Base-by-base conservation (phyloP, 2,888 invertebrate genomes). In the Teinopalpus imperialis region DNA sequence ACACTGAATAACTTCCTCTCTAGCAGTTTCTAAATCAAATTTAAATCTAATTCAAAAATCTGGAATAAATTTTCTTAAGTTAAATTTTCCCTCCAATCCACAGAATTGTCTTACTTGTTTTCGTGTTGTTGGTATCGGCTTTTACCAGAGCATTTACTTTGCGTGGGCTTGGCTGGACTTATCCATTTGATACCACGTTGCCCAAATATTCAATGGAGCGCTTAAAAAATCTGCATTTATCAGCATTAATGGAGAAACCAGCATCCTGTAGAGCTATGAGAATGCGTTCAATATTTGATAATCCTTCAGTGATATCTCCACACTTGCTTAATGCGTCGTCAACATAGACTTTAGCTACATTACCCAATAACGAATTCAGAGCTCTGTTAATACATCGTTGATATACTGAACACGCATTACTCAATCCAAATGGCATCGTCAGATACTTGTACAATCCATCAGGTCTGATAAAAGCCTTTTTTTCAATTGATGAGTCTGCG, bases 201-300 rank as follows among this genome's bases (percentile, higher is more conserved):
- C 63, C 64, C 0, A 65, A 36, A 10, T 63, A 64, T 7, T 64
- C 61, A 0, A 66, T 51, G 0, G 54, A 52, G 0, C 35, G 34
- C 29, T 60, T 63, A 9, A 63, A 57, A 18, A 63, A 62, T 0
- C 2, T 5, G 8, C 49, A 51, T 39, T 66, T 66, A 0, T 59
- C 48, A 1, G 45, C 14, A n/a, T 63, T 66, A 0, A 65, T 42
- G 0, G 61, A 66, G 27, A 66, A 67, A 0, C 65, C 68, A 0
- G 60, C 20, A 0, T 57, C 30, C 2, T 16, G 31, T 4, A 70
- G 21, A 0, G 61, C 55, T 0, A 51, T 43, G 0, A 69, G 35
- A 0, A 63, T 45, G 3, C 29, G 2, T 13, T 63, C 59, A 0
- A 67, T 2, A n/a, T 44, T 0, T 1, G 24, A 13, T 0, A 67